Evolutionary conservation across 2,888 invertebrate genomes (phyloP).

Genomic region (Hermaeophaga mercurialis): DNA sequence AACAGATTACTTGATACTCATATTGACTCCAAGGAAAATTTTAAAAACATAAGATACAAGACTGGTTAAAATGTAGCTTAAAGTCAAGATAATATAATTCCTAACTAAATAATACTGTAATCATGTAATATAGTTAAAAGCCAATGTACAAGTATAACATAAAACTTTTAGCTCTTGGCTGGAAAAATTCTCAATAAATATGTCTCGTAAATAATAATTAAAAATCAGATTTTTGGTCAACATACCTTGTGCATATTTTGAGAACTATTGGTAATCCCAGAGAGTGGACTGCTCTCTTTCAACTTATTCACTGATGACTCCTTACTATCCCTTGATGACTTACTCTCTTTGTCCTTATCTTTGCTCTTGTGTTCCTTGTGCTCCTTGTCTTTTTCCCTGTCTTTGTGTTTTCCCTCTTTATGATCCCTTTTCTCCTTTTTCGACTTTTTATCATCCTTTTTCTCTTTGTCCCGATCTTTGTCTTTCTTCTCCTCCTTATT

Average conservation of each 20-base stretch:
- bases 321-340: conserved; percentile 29
- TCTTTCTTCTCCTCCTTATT: conserved; percentile 51
- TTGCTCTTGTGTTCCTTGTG: conserved; percentile 63
- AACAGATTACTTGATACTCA: too few relatives aligned
- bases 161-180: too few relatives aligned
- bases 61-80: too few relatives aligned
- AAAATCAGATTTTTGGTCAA: too few relatives aligned
- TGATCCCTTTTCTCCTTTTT: conserved; percentile 69
- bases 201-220: too few relatives aligned
- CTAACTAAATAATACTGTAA: too few relatives aligned
- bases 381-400: conserved; percentile 49
- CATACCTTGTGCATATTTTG: conserved; percentile 36
- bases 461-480: conserved; percentile 44
- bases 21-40: too few relatives aligned
- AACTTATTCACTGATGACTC: conserved; percentile 31
- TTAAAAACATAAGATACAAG: too few relatives aligned
- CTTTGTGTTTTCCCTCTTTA: conserved; percentile 52
- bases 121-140: too few relatives aligned
- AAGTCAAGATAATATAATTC: too few relatives aligned
- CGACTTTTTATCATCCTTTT: conserved; percentile 59
- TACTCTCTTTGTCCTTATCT: conserved; percentile 53
- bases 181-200: too few relatives aligned
- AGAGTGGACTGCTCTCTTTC: conserved; percentile 34
- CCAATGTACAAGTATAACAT: too few relatives aligned
- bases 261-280: conserved; percentile 27